Evolutionary conservation across 2,888 invertebrate species (phyloP).

Genomic region (Sinhomidia bicolor): DNA sequence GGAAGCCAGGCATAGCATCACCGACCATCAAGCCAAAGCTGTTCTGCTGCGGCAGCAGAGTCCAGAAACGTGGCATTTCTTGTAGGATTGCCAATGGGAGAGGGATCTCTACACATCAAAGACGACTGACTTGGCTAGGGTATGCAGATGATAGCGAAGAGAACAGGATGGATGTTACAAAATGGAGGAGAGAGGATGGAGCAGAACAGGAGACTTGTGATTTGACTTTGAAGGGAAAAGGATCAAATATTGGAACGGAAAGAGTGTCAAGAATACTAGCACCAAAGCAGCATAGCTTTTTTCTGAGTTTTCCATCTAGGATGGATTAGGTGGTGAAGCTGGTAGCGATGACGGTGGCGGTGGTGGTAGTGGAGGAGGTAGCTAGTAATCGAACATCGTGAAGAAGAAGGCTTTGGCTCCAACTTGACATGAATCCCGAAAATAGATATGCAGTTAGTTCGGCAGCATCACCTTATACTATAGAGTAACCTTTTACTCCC

Average conservation of each 20-base stretch:
- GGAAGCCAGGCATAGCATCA: not conserved
- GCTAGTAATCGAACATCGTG: conserved; percentile 37
- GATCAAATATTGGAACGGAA: conserved; percentile 8
- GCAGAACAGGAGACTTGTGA: conserved; percentile 28
- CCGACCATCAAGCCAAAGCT: not conserved
- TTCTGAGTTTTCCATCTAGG: no score
- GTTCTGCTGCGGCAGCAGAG: conserved; percentile 5
- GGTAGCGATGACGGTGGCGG: not conserved
- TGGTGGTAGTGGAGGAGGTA: not conserved
- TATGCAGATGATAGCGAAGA: conserved; percentile 17
- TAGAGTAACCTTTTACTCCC: not conserved
- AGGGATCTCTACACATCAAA: conserved; percentile 41
- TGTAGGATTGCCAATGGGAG: conserved; percentile 60
- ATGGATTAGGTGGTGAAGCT: not conserved
- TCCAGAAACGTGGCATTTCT: conserved; percentile 37
- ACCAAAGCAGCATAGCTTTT: not conserved
- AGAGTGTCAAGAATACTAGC: not conserved
- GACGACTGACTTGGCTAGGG: conserved; percentile 31
- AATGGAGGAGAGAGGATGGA: not conserved
- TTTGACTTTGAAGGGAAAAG: conserved; percentile 39
- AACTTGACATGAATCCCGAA: conserved; percentile 27
- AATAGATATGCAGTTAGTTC: conserved; percentile 10
- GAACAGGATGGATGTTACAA: not conserved
- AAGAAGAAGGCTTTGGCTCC: not conserved
- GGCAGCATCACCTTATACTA: not conserved